Conservation (phyloP, 2,797 vertebrate genomes). For the Chloroceryle amazona region DNA sequence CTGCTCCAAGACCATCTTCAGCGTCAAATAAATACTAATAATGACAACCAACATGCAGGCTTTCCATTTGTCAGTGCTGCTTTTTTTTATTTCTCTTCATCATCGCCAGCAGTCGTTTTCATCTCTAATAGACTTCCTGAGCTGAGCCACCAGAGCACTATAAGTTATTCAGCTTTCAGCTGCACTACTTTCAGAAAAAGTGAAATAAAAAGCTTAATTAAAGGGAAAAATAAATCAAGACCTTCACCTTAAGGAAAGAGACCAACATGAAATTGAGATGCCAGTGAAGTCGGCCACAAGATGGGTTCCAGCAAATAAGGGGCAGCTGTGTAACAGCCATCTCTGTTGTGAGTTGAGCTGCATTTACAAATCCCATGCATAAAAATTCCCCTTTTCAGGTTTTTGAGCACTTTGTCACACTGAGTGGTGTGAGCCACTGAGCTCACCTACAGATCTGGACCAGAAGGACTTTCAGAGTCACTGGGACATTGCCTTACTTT, state of each 20-base stretch:
- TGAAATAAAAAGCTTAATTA: neutral
- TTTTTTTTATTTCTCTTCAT: neutral
- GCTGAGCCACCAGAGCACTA: neutral
- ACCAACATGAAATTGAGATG: neutral
- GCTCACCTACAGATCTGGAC: neutral
- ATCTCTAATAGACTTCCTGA: neutral
- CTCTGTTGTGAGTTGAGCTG: neutral
- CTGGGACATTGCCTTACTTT: neutral
- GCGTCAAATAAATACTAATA: neutral
- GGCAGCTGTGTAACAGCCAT: neutral
- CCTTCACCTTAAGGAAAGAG: neutral
- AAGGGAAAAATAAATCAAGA: neutral
- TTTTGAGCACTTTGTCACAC: conserved; percentile 54
- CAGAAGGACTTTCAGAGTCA: neutral
- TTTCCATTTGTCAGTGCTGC: neutral
- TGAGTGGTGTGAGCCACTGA: neutral
- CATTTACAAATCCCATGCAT: neutral
- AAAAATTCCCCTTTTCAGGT: conserved; percentile 45
- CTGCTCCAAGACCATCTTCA: neutral
- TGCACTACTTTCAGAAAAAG: neutral
- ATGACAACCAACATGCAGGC: neutral
- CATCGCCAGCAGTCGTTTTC: rapidly evolving
- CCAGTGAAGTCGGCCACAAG: neutral
- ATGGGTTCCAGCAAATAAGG: neutral
- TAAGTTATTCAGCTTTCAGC: neutral